Evolutionary conservation across 64 coral and sea anemone species (phyloP).

Genomic region (Montipora efflorescens): DNA sequence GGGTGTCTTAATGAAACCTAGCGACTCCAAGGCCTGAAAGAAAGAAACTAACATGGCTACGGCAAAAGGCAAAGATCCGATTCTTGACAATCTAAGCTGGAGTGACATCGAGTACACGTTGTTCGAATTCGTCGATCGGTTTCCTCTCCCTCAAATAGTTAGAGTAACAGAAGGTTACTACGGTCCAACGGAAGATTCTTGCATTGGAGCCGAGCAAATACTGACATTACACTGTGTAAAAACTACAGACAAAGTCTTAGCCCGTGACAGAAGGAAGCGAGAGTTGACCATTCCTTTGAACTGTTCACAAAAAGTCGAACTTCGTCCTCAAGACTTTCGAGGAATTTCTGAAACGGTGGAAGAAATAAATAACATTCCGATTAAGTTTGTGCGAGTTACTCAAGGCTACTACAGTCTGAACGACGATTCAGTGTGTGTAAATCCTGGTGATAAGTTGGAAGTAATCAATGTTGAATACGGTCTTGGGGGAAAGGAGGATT

Average conservation of each 20-base stretch:
- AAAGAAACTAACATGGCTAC: neutral
- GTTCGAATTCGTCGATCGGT: conserved; percentile 86
- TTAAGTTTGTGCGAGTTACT: conserved; percentile 83
- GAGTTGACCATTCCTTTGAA: conserved; percentile 89
- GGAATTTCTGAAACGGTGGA: conserved; percentile 79
- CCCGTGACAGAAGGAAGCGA: conserved; percentile 76
- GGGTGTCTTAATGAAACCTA: neutral
- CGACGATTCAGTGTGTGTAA: conserved; percentile 76
- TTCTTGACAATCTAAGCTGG: conserved; percentile 81
- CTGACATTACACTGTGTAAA: conserved; percentile 77
- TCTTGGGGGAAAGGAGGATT: conserved; percentile 62
- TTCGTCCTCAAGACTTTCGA: conserved; percentile 80
- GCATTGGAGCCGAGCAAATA: conserved; percentile 89
- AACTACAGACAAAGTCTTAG: conserved; percentile 84
- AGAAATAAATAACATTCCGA: conserved; percentile 51
- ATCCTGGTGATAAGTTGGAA: conserved; percentile 95
- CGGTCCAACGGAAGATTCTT: conserved; percentile 89
- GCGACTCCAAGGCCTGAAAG: neutral
- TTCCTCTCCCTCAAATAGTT: conserved; percentile 92
- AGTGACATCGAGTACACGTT: conserved; percentile 83
- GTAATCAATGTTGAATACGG: conserved; percentile 51
- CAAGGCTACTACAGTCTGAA: conserved; percentile 85
- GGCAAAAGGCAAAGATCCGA: conserved; percentile 15
- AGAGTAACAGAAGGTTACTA: conserved; percentile 94
- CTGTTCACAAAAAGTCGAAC: conserved; percentile 87